A percentile compares a stretch with the other conserved stretches of the same genome.
Evolutionary conservation across 2,113 vertebrate species (phyloP).

Genomic region (Empidonax traillii): DNA sequence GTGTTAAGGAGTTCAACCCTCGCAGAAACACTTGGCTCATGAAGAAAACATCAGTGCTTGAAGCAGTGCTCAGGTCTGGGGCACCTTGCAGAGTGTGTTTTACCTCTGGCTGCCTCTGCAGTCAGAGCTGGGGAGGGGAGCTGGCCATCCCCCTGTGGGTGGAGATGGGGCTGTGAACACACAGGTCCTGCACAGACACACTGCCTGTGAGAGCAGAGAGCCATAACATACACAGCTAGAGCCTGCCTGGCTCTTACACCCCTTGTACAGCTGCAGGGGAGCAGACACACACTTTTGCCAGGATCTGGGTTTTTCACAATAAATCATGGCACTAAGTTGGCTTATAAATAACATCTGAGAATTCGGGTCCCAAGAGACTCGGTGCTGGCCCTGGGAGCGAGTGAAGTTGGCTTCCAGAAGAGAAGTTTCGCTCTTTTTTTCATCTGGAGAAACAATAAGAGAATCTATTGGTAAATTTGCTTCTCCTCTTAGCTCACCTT

Average conservation of each 20-base stretch:
- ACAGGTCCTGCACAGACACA: background rate
- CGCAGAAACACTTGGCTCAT: background rate
- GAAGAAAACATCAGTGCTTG: background rate
- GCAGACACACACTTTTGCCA: background rate
- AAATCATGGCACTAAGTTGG: background rate
- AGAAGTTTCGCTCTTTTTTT: background rate
- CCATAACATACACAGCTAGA: fast-evolving
- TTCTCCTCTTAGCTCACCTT: background rate
- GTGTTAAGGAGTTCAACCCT: background rate
- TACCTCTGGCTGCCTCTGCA: background rate
- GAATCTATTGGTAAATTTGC: background rate
- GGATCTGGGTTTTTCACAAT: background rate
- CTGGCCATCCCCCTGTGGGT: fast-evolving
- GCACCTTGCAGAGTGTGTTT: background rate
- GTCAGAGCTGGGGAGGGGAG: background rate
- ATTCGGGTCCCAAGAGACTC: background rate
- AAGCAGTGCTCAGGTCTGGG: background rate
- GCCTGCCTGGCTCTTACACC: background rate
- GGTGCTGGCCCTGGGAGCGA: background rate
- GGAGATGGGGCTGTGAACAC: background rate
- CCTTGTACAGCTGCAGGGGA: background rate
- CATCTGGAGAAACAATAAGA: background rate
- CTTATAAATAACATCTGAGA: background rate
- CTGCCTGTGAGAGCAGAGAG: background rate
- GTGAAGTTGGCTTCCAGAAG: background rate